Evolutionary conservation across 2,888 invertebrate genomes (phyloP), one percentile per base, ranked within the genome.

Genomic region (Proisotoma minuta): DNA sequence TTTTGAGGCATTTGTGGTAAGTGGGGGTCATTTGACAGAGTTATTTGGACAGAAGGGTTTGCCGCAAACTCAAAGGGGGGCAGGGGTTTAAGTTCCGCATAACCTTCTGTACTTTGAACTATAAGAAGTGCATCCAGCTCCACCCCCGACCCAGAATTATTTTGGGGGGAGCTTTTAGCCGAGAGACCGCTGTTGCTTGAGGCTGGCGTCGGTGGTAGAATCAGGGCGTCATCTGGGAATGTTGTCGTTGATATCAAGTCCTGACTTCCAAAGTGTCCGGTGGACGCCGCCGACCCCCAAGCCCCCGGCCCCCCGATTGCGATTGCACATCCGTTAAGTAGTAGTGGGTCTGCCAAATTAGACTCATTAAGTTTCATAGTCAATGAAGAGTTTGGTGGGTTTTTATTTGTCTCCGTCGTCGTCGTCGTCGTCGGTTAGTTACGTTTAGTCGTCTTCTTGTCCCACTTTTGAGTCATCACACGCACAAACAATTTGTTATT

Each of bases 41-140:
- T 62, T 12, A 69, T 62, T 20, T 47, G 49, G 18, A 63, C 63
- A 40, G 65, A 60, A 51, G 68, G 69, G 4, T 63, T 62, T 4
- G 57, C 58, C 8, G 66, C 62, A 26, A 69, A 69, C 24, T 69
- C 69, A 54, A 91, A 91, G 3, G 92, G 91, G 3, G 91, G 91
- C 72, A 92, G 80, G 0, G 88, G 87, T 76, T 91, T 92, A 68
- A 91, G 81, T 76, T 92, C 92, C 34, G 91, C 89, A 66, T 91
- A 81, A 54, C 84, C 85, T 50, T 84, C 82, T 43, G 84, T 84
- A 47, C 82, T 81, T n/a, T 80, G 80, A 50, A 69, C 69, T 50
- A 69, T 65, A 12, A 69, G 63, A 12, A 69, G 50, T 1, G 69
- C 65, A 29, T 69, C 69, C 34, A 69, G 57, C 49, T 69, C 69